A percentile compares a stretch with the other conserved stretches of the same genome.
Evolutionary conservation across 2,888 invertebrate species (phyloP).

Genomic region (Catocala fraxini): DNA sequence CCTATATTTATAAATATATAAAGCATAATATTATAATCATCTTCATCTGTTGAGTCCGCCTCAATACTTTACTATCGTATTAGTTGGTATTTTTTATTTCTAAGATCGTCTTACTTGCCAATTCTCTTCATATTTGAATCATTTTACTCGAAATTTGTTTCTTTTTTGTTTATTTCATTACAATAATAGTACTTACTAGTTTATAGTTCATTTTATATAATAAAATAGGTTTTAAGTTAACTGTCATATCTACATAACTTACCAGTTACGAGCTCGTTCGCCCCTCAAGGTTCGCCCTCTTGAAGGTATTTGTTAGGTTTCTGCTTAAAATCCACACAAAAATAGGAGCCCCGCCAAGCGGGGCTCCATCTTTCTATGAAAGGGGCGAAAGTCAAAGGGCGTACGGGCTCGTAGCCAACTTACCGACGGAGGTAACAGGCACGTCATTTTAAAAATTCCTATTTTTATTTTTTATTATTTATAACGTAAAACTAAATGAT

Average conservation of each 20-base stretch:
- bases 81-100: constrained; percentile 20
- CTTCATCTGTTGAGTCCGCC: constrained; percentile 37
- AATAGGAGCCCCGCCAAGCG: too few species aligned
- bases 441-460: constrained; percentile 69
- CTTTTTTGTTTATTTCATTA: constrained; percentile 19
- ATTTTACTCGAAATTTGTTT: constrained; percentile 3
- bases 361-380: too few species aligned
- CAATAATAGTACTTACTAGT: constrained; percentile 56
- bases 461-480: constrained; percentile 57
- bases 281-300: too few species aligned
- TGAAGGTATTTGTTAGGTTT: too few species aligned
- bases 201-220: constrained; percentile 23
- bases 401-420: too few species aligned
- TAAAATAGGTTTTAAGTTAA: constrained; percentile 15
- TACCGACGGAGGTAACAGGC: constrained; percentile 48
- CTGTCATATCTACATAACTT: constrained; percentile 18
- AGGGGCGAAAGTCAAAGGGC: too few species aligned
- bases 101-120: background rate
- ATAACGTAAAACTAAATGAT: constrained; percentile 36
- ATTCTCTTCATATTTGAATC: background rate
- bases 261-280: too few species aligned
- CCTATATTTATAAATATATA: too few species aligned
- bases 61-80: constrained; percentile 30
- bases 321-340: too few species aligned
- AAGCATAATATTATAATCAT: too few species aligned